phyloP scores from a whole-genome alignment of 2,113 vertebrate species.

The Gambusia affinis region DNA sequence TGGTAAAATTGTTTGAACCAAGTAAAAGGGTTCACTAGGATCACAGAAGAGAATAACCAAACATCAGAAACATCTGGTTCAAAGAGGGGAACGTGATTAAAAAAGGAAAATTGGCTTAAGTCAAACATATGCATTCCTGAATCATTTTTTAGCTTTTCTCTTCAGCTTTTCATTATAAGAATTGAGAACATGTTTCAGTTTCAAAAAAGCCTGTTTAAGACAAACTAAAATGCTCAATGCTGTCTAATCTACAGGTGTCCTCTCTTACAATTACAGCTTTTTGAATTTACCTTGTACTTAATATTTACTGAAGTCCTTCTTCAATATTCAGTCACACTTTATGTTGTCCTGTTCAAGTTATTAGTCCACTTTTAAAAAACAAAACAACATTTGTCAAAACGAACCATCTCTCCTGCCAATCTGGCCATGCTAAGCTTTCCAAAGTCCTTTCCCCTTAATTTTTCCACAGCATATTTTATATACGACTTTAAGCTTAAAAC shows the following conservation, averaged over 20 bases:
- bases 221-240: not conserved
- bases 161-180: not conserved
- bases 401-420: no score
- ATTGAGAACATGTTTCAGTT: not conserved
- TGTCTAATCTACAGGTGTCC: not conserved
- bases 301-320: no score
- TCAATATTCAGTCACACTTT: no score
- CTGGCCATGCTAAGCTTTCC: no score
- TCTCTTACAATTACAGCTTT: no score
- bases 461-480: no score
- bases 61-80: not conserved
- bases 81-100: not conserved
- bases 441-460: no score
- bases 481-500: no score
- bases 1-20: slow-evolving; percentile 13
- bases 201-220: not conserved
- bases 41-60: not conserved
- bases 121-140: not conserved
- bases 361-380: no score
- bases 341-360: no score
- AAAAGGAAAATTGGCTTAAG: not conserved
- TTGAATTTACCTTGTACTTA: no score
- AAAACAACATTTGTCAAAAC: no score
- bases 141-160: not conserved
- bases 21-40: not conserved